Evolutionary conservation across 2,888 invertebrate genomes (phyloP).

Genomic region (Megalurothrips usitatus): DNA sequence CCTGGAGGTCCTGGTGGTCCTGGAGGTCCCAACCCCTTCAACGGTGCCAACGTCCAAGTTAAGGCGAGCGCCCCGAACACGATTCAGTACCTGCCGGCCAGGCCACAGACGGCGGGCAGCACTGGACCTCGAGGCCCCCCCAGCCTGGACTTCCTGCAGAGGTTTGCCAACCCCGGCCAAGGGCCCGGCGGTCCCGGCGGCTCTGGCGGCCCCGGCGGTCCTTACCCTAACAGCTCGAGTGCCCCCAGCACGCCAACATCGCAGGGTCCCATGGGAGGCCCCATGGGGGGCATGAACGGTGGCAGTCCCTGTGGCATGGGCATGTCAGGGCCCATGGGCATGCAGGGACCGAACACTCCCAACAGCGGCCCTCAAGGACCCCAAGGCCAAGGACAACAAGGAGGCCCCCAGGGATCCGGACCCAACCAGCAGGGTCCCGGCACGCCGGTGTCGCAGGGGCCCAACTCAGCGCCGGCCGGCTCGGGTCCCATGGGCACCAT

Average conservation of each 20-base stretch:
- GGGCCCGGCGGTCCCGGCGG: constrained; percentile 48
- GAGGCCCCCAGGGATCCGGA: not conserved
- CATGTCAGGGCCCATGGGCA: constrained; percentile 5
- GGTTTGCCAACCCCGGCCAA: constrained; percentile 62
- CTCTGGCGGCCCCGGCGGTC: constrained; percentile 44
- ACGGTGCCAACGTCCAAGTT: constrained; percentile 75
- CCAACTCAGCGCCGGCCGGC: not conserved
- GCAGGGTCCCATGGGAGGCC: constrained; percentile 38
- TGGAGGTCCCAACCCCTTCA: constrained; percentile 54
- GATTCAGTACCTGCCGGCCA: constrained; percentile 93
- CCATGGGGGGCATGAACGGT: constrained; percentile 43
- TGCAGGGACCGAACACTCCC: constrained; percentile 5
- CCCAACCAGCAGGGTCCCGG: not conserved
- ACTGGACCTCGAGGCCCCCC: constrained; percentile 74
- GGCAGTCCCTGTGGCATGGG: constrained; percentile 12
- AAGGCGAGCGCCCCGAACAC: constrained; percentile 97
- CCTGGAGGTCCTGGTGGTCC: constrained; percentile 54
- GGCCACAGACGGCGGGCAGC: constrained; percentile 73
- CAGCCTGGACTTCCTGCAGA: constrained; percentile 81
- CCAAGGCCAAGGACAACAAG: not conserved
- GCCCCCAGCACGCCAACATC: constrained; percentile 8
- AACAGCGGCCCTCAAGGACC: not conserved
- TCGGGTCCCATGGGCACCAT: not conserved
- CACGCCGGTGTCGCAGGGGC: constrained; percentile 2
- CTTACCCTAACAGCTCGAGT: not conserved